These are phyloP conservation scores for Caerostris darwini DNA, from an alignment of 1,140 invertebrate species.

Conservation along the genomic window DNA sequence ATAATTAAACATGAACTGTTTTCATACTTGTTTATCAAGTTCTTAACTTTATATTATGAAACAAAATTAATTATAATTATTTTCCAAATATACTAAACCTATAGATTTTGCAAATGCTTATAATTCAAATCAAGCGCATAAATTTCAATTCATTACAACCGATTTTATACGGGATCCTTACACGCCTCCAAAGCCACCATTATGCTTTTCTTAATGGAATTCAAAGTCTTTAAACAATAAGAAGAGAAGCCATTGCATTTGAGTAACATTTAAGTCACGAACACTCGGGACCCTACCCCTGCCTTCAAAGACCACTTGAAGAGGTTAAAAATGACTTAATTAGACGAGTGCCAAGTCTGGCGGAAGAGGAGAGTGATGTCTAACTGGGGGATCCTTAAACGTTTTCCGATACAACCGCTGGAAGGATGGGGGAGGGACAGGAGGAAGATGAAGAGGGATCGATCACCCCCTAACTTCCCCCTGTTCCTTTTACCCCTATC, in stretches of 20 bases:
- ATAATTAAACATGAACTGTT: too few species aligned
- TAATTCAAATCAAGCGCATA: too few species aligned
- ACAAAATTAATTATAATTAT: too few species aligned
- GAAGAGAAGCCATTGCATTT: neutral
- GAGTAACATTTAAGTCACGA: conserved; percentile 13
- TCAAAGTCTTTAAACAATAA: neutral
- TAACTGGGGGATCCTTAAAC: conserved; percentile 52
- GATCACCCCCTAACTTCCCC: conserved; percentile 9
- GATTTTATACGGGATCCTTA: too few species aligned
- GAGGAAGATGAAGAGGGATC: conserved; percentile 31
- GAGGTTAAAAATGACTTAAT: conserved; percentile 63
- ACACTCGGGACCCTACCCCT: neutral
- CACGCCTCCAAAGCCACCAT: neutral
- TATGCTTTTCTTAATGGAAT: neutral
- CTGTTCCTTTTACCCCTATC: conserved; percentile 10
- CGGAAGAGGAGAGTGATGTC: conserved; percentile 53
- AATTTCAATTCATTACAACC: too few species aligned
- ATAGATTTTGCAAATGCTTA: too few species aligned
- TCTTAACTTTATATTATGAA: too few species aligned
- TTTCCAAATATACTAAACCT: too few species aligned
- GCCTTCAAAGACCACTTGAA: conserved; percentile 36
- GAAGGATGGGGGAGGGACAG: neutral
- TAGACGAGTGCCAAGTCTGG: conserved; percentile 43
- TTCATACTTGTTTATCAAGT: too few species aligned
- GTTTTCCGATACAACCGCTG: conserved; percentile 59